Evolutionary conservation across 2,797 vertebrate genomes (phyloP), one percentile per base, ranked within the genome.

Genomic region (Crenichthys baileyi): DNA sequence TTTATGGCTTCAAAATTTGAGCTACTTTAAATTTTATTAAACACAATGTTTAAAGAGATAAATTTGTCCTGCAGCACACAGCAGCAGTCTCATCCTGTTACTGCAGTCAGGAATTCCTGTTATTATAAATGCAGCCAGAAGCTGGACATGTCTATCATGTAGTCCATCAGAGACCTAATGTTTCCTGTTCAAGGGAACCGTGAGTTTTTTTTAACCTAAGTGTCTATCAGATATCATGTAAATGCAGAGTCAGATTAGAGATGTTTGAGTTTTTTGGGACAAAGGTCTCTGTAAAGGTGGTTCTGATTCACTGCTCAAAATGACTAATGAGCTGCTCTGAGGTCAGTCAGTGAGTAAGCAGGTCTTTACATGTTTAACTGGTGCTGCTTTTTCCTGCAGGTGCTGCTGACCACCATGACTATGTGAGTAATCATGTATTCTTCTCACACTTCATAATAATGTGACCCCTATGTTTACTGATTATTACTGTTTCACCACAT

Each of bases 61-160:
- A 68, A 67, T 67, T 24, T 67, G 63, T 22, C 50, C 22, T 72
- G n/a, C 0, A 31, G 72, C 29, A 63, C 51, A 1, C 12, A 77
- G 50, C 1, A 73, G 82, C 24, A 71, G 80, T 73, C 39, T 12
- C 70, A 80, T 93, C 89, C 89, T 91, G 83, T 89, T 85, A 53
- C 82, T 84, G 39, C 76, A 75, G 65, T 56, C 79, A 75, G 83
- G 79, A 89, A 87, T 88, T 91, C 89, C 93, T 94, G 92, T 91
- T 92, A 82, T 90, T 77, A 86, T 81, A 90, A 48, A 70, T 60
- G 67, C 73, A 82, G 78, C 73, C 88, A 85, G 78, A 83, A 11
- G 6, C 77, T 84, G 75, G 67, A 80, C 53, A 46, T 86, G 53
- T 85, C 85, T 29, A 83, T 67, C 73, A 26, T 75, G 83, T 68